A percentile compares a stretch with the other conserved stretches of the same genome.
Evolutionary conservation across 2,113 vertebrate genomes (phyloP).

Genomic region (Peromyscus californicus): DNA sequence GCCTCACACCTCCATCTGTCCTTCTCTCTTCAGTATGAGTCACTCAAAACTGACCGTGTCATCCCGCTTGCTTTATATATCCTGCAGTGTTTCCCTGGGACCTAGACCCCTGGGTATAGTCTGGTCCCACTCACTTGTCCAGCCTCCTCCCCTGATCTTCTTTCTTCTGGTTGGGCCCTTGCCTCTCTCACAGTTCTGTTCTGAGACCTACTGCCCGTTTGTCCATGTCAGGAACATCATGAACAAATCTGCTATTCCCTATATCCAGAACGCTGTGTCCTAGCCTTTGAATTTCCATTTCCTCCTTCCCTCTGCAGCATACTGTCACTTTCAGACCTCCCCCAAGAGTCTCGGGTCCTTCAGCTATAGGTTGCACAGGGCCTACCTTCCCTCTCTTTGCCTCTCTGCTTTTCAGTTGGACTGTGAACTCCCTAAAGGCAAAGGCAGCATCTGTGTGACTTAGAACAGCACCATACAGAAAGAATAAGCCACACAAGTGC

Average conservation of each 20-base stretch:
- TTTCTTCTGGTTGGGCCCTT: neutral
- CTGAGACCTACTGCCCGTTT: neutral
- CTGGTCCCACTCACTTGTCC: neutral
- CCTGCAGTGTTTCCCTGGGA: neutral
- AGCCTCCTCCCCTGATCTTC: neutral
- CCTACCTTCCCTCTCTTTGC: neutral
- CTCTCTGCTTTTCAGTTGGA: neutral
- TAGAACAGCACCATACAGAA: neutral
- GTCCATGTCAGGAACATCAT: neutral
- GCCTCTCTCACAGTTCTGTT: neutral
- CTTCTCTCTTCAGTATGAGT: slow-evolving; percentile 23
- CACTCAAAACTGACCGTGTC: neutral
- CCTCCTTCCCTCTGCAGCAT: neutral
- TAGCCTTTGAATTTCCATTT: neutral
- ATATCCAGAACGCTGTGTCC: neutral
- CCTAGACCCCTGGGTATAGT: neutral
- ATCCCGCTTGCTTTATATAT: neutral
- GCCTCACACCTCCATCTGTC: neutral
- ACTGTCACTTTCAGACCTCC: neutral
- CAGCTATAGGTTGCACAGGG: neutral
- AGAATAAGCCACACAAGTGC: neutral
- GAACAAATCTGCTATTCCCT: neutral
- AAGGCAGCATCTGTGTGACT: neutral
- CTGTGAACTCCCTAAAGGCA: neutral
- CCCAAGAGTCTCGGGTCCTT: neutral